Percentiles rank a stretch among this genome's conserved stretches.
Evolutionary conservation across 1,140 invertebrate genomes (phyloP).

Genomic region (Pissodes strobi): DNA sequence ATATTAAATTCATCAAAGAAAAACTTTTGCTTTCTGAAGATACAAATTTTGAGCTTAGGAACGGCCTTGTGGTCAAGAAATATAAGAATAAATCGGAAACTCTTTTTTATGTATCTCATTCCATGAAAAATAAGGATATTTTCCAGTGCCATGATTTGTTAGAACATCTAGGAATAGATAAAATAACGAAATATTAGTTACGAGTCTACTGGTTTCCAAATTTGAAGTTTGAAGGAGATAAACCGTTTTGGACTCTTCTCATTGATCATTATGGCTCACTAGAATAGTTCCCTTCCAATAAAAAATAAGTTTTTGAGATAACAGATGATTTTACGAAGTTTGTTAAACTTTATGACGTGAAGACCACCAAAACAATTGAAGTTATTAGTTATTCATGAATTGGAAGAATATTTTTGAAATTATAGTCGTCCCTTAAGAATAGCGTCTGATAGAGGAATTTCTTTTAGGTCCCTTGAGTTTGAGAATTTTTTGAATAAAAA

Average conservation of each 20-base stretch:
- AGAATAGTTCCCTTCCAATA: conserved; percentile 8
- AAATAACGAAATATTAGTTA: too few relatives aligned
- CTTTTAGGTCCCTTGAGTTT: conserved; percentile 36
- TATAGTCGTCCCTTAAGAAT: conserved; percentile 31
- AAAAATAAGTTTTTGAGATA: conserved; percentile 43
- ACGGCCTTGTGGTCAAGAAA: too few relatives aligned
- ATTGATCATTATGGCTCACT: conserved; percentile 49
- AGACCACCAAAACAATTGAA: conserved; percentile 25
- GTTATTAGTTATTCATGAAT: conserved; percentile 30
- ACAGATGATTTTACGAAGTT: conserved; percentile 46
- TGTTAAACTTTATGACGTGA: conserved; percentile 33
- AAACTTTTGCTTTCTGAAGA: too few relatives aligned
- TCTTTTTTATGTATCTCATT: too few relatives aligned
- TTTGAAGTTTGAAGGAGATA: conserved; percentile 42
- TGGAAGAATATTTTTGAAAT: conserved; percentile 31
- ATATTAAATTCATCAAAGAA: too few relatives aligned
- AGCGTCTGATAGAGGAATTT: conserved; percentile 34
- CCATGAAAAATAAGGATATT: too few relatives aligned
- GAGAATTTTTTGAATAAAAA: conserved; percentile 28
- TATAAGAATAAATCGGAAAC: too few relatives aligned
- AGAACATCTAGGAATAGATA: too few relatives aligned
- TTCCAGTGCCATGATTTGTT: too few relatives aligned
- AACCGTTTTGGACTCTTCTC: conserved; percentile 46
- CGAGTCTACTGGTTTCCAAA: conserved; percentile 48
- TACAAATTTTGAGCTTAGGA: too few relatives aligned